Percentiles rank a stretch among this genome's conserved stretches.
Evolutionary conservation across 1,140 invertebrate genomes (phyloP).

Genomic region (Alviniconcha marisindica): DNA sequence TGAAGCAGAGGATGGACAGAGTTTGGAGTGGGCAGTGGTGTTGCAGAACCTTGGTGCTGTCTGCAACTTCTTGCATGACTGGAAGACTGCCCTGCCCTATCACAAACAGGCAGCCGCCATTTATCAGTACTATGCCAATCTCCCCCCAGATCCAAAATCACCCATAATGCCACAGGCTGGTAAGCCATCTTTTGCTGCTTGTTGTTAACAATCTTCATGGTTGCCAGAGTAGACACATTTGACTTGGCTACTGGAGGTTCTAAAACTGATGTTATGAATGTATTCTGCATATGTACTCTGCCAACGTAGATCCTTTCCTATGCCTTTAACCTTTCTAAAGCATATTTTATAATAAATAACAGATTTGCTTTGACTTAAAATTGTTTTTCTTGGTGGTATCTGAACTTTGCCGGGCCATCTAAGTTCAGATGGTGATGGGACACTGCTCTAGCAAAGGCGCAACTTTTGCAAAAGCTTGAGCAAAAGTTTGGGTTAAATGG

Average conservation of each 20-base stretch:
- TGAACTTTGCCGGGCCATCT: too few relatives aligned
- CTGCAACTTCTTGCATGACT: slow-evolving; percentile 3
- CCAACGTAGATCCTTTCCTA: neutral
- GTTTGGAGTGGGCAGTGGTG: slow-evolving; percentile 28
- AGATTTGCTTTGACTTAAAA: too few relatives aligned
- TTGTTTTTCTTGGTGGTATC: too few relatives aligned
- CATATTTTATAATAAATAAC: too few relatives aligned
- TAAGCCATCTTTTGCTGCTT: neutral
- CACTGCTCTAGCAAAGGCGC: too few relatives aligned
- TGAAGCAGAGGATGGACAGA: neutral
- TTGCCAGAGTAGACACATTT: neutral
- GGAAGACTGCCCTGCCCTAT: neutral
- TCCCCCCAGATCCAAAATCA: neutral
- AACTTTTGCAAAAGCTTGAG: too few relatives aligned
- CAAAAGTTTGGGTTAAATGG: too few relatives aligned
- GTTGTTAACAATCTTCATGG: neutral
- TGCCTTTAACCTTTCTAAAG: too few relatives aligned
- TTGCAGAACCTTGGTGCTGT: slow-evolving; percentile 32
- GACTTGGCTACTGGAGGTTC: neutral
- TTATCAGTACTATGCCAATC: neutral
- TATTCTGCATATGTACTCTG: neutral
- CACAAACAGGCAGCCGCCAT: slow-evolving; percentile 27
- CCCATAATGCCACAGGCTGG: slow-evolving; percentile 3
- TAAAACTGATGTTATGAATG: neutral
- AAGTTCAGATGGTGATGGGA: too few relatives aligned